Base-by-base conservation (phyloP, 2,888 invertebrate genomes). In the Nowickia ferox region DNA sequence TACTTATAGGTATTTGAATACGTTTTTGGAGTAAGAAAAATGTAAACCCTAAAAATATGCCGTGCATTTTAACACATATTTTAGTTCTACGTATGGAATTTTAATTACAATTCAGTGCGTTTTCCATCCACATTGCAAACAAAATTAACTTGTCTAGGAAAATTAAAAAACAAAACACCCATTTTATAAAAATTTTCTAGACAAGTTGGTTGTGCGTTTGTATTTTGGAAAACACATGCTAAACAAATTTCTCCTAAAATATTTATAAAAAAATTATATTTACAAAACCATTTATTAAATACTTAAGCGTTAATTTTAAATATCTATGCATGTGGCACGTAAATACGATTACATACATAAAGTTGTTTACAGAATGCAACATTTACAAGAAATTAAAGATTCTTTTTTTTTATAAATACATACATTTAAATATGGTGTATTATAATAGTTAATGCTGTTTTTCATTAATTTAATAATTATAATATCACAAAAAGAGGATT, bases 401-500 rank as follows among this genome's bases (percentile, higher is more conserved):
- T 48, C 42, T 10, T 19, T 59, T 72, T 78, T 55, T 4, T 76
- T 65, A 17, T n/a, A n/a, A n/a, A n/a, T n/a, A n/a, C n/a, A n/a
- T n/a, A n/a, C n/a, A 17, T 17, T 19, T 77, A 76, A 46, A 57
- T 76, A 19, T 72, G 68, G 17, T 68, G 30, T 66, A 48, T 53
- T 79, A 40, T n/a, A 40, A 17, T 66, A 51, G n/a, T 66, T 53
- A 10, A 61, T 53, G 6, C 61, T 65, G n/a, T 65, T 63, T 68
- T 86, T 38, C 42, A 75, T 72, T 69, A 78, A 75, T 68, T 83
- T 80, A 86, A 83, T 83, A 86, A 83, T 83, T 86, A 83, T 86
- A 86, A 86, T 86, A 86, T 86, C 86, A 86, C 86, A 86, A 79
- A 86, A 86, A 76, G 76, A 86, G 86, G 83, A 86, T 71, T 86